Base-by-base conservation (phyloP, 2,888 invertebrate species). In the Dolomedes plantarius region DNA sequence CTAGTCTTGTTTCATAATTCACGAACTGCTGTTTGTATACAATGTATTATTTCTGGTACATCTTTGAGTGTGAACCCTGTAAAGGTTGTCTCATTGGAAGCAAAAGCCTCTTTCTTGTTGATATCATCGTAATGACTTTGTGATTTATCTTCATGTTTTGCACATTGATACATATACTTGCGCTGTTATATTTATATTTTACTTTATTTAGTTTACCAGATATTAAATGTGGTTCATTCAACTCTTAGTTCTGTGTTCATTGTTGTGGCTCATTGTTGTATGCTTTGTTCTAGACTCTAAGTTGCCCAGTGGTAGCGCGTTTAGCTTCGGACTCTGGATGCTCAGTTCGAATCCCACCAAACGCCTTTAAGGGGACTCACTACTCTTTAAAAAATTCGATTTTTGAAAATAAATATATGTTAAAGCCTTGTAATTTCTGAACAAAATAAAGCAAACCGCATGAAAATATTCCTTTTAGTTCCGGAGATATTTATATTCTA, bases 61-160 rank as follows among this genome's bases (percentile, higher is more conserved):
- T 76, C 39, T 79, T 85, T 78, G 29, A 71, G 64, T 77, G 77
- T 78, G 46, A 41, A 56, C 56, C 67, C 23, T 78, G 80, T 69
- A 86, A 71, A 74, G 31, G 31, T 36, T 74, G 68, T 67, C 77
- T 64, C 64, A 23, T 28, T 28, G 28, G 28, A 28, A 28, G 27
- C 64, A 32, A 69, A 69, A 68, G n/a, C 68, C 28, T 69, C n/a
- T 62, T 11, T 69, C 78, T 78, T 85, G 85, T 83, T 83, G 77
- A 81, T 77, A 72, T 80, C 75, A 73, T 79, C 39, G 75, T 80
- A 79, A 23, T 50, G 78, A 80, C 62, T 71, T 86, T 86, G 86
- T 86, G 79, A 86, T 80, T 80, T 80, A 86, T 41, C 75, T 76
- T 76, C 74, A 86, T 76, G 75, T 86, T 86, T 86, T 86, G 86